Conservation (phyloP, 1,140 invertebrate genomes). For the Camponotus floridanus region DNA sequence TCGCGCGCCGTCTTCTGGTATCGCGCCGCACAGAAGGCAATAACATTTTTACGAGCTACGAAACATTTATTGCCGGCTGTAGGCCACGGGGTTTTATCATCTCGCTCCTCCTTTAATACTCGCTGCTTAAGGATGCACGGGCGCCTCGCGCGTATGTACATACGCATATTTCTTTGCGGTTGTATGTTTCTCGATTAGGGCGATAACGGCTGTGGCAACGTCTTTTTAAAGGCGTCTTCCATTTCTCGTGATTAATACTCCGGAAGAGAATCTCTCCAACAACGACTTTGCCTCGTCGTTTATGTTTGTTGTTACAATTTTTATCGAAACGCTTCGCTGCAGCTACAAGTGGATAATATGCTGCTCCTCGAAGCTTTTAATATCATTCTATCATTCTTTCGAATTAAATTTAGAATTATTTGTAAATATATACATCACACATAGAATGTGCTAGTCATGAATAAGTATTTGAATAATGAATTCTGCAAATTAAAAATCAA, state of each 20-base stretch:
- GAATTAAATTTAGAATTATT: background rate
- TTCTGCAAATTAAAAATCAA: no score
- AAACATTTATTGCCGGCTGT: constrained; percentile 84
- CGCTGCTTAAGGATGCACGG: constrained; percentile 77
- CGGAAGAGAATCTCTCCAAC: background rate
- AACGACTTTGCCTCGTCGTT: constrained; percentile 14
- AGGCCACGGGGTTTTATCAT: constrained; percentile 76
- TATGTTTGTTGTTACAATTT: constrained; percentile 16
- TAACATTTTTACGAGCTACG: constrained; percentile 85
- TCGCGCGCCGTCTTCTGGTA: constrained; percentile 71
- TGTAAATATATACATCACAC: background rate
- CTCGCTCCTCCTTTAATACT: constrained; percentile 72
- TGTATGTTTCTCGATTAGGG: constrained; percentile 57
- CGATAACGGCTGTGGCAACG: constrained; percentile 39
- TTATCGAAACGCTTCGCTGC: background rate
- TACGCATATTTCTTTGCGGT: constrained; percentile 45
- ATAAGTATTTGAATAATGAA: no score
- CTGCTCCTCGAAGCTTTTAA: background rate
- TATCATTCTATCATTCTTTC: background rate
- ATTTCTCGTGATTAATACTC: constrained; percentile 42
- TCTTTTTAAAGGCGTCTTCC: constrained; percentile 8
- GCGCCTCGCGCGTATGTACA: constrained; percentile 36
- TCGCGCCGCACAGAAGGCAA: constrained; percentile 78
- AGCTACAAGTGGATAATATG: background rate
- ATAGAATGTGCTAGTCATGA: no score